Percentiles rank a stretch among this genome's conserved stretches.
phyloP scores from a whole-genome alignment of 2,113 vertebrate species.

The Monarcha castaneiventris region DNA sequence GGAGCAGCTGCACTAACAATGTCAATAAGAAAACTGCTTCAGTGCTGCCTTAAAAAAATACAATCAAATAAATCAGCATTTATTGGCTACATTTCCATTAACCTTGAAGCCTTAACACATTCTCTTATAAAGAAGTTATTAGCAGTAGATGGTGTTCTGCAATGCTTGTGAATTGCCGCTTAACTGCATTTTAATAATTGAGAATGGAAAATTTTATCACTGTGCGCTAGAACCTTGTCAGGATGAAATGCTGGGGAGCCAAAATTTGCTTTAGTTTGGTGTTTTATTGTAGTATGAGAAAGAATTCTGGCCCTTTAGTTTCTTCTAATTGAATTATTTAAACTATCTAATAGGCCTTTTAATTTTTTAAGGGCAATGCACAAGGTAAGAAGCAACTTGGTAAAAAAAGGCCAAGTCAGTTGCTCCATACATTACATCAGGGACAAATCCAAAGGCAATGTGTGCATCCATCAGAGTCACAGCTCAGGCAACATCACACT shows the following conservation, averaged over 20 bases:
- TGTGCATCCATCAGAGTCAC: not conserved
- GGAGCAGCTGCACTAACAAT: not conserved
- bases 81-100: not conserved
- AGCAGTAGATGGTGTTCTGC: not conserved
- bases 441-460: not conserved
- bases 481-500: not conserved
- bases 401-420: not conserved
- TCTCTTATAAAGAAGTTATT: not conserved
- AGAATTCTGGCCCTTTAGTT: not conserved
- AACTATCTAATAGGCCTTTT: not conserved
- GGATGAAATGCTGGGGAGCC: not conserved
- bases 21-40: not conserved
- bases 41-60: not conserved
- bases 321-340: not conserved
- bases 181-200: slow-evolving; percentile 48
- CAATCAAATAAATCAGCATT: not conserved
- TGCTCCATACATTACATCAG: not conserved
- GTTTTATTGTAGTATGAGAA: not conserved
- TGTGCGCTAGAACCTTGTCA: not conserved
- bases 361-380: not conserved
- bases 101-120: not conserved
- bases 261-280: not conserved
- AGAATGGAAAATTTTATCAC: slow-evolving; percentile 16
- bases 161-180: not conserved
- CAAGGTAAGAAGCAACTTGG: not conserved